Percentiles rank a stretch among this genome's conserved stretches.
Conservation (phyloP, 2,888 invertebrate genomes). For the Micoletzkya japonica region DNA sequence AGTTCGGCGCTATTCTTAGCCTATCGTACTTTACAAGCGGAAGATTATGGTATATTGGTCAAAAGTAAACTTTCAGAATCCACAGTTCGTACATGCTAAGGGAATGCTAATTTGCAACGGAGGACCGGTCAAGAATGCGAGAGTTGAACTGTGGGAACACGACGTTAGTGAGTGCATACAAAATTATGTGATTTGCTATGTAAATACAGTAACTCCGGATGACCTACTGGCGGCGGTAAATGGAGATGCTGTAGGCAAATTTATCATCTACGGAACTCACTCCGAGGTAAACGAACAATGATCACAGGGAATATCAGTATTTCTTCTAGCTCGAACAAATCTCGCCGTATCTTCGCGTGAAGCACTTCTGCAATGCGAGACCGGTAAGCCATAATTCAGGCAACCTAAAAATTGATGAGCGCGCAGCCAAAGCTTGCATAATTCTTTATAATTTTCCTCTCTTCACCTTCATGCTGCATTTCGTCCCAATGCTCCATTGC, state of each 20-base stretch:
- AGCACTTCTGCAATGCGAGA: conserved; percentile 19
- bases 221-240: neutral
- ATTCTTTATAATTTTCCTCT: neutral
- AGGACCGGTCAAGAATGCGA: conserved; percentile 3
- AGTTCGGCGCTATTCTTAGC: too few relatives aligned
- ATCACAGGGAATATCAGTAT: neutral
- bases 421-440: too few relatives aligned
- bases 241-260: conserved; percentile 14
- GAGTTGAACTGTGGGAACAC: conserved; percentile 24
- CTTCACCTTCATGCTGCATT: neutral
- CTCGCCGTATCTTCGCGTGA: conserved; percentile 10
- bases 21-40: too few relatives aligned
- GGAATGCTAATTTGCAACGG: conserved; percentile 13
- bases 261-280: neutral
- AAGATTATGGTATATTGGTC: too few relatives aligned
- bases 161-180: conserved; percentile 11
- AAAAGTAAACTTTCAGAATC: neutral
- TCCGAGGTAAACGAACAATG: conserved; percentile 9
- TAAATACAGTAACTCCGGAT: conserved; percentile 10
- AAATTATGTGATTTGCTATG: neutral
- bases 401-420: too few relatives aligned
- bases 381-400: conserved; percentile 3
- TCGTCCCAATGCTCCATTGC: neutral
- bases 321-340: conserved; percentile 9
- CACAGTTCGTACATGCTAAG: conserved; percentile 10